Conservation (phyloP, 1,140 invertebrate genomes). For the Lutraria rhynchaena region DNA sequence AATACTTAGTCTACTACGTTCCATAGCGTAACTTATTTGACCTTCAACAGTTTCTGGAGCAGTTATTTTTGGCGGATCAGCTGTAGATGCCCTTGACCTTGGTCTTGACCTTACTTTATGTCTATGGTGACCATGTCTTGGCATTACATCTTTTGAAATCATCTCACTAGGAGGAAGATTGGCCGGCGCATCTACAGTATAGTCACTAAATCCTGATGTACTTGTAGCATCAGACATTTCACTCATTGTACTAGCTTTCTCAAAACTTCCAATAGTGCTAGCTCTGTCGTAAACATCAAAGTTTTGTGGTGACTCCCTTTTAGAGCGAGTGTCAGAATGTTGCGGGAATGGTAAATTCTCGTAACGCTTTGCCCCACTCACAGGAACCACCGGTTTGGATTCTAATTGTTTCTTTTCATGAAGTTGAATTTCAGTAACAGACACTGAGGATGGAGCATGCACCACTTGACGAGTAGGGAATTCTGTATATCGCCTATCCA, state of each 20-base stretch:
- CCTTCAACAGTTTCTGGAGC: conserved; percentile 46
- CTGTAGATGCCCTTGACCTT: conserved; percentile 37
- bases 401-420: conserved; percentile 38
- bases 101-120: conserved; percentile 44
- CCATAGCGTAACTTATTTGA: conserved; percentile 53
- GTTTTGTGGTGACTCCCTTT: conserved; percentile 40
- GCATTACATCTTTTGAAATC: conserved; percentile 51
- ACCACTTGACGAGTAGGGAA: conserved; percentile 39
- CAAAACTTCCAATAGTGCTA: conserved; percentile 52
- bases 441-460: conserved; percentile 19
- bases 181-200: conserved; percentile 41
- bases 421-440: conserved; percentile 46
- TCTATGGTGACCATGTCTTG: conserved; percentile 34
- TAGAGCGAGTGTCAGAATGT: not conserved
- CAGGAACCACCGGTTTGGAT: conserved; percentile 5
- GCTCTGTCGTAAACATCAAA: conserved; percentile 43
- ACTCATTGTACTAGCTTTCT: conserved; percentile 54
- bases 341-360: conserved; percentile 43
- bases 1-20: conserved; percentile 50
- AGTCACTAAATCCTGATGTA: conserved; percentile 53
- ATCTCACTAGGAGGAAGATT: conserved; percentile 56
- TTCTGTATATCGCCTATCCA: conserved; percentile 48
- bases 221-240: conserved; percentile 53
- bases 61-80: conserved; percentile 40
- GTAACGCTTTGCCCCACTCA: conserved; percentile 2